phyloP scores from a whole-genome alignment of 2,797 vertebrate genomes.

The Liparis tanakae region DNA sequence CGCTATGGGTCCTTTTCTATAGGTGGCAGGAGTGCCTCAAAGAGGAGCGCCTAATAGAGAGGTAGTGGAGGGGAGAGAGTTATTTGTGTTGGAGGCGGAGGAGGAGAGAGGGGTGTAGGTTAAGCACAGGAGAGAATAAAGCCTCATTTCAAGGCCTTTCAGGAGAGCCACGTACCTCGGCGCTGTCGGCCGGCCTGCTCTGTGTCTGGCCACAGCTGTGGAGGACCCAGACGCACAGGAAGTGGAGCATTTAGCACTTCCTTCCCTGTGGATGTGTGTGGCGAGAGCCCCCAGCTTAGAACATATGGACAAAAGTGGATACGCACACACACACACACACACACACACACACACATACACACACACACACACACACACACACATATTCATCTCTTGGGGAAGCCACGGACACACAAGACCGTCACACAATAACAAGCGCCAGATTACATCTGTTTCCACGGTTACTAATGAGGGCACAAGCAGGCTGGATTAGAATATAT shows the following conservation, averaged over 20 bases:
- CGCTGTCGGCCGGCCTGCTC: constrained; percentile 57
- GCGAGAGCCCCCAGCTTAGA: constrained; percentile 27
- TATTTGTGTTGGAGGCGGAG: constrained; percentile 41
- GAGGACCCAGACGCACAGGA: constrained; percentile 64
- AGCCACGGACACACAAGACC: constrained; percentile 23
- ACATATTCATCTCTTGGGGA: constrained; percentile 24
- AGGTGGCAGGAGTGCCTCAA: constrained; percentile 59
- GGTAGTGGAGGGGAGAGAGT: constrained; percentile 42
- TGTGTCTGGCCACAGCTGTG: constrained; percentile 66
- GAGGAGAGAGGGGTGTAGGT: constrained; percentile 33
- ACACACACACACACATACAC: constrained; percentile 4
- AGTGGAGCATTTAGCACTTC: constrained; percentile 73
- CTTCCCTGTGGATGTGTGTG: constrained; percentile 51
- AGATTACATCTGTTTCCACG: constrained; percentile 66
- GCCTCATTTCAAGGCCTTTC: constrained; percentile 54
- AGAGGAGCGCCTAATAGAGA: constrained; percentile 43
- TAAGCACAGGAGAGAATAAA: constrained; percentile 53
- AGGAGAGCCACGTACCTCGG: constrained; percentile 39
- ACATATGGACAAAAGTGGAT: constrained; percentile 45
- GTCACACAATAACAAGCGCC: constrained; percentile 45
- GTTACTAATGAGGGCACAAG: constrained; percentile 60
- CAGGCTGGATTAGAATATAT: constrained; percentile 55
- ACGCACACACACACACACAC: constrained; percentile 15
- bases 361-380: neutral
- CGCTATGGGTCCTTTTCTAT: constrained; percentile 61